Evolutionary conservation across 2,113 vertebrate genomes (phyloP).

Genomic region (Athene cunicularia): DNA sequence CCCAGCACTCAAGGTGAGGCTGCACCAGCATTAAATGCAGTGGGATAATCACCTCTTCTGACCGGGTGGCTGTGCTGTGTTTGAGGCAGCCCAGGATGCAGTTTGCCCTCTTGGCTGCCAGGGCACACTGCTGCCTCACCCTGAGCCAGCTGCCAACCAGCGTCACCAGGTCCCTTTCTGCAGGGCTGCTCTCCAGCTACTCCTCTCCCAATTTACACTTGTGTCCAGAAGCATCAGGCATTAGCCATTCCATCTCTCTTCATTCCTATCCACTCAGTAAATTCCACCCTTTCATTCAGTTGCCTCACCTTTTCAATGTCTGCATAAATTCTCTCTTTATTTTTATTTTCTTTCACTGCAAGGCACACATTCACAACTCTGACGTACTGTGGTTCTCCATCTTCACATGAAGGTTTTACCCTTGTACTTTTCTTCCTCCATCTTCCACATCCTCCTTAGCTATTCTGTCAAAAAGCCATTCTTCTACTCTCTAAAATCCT

Average conservation of each 20-base stretch:
- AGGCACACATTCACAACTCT: neutral
- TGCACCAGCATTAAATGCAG: fast-evolving
- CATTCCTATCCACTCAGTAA: neutral
- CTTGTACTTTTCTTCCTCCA: neutral
- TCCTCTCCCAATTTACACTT: neutral
- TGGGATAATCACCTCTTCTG: too few relatives aligned
- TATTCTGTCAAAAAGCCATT: neutral
- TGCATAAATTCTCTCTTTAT: neutral
- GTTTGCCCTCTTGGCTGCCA: neutral
- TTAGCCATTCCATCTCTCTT: neutral
- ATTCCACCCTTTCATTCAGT: fast-evolving
- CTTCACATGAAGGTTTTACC: neutral
- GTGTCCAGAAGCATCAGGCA: neutral
- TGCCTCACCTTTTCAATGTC: neutral
- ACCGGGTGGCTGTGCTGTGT: fast-evolving
- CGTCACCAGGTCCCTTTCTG: neutral
- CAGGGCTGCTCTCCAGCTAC: neutral
- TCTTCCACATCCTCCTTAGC: neutral
- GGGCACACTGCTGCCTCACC: neutral
- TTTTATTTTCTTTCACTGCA: neutral
- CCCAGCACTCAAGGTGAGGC: too few relatives aligned
- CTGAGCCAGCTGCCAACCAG: fast-evolving
- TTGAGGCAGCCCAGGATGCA: fast-evolving
- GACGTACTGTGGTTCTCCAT: neutral
- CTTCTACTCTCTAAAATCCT: neutral